Evolutionary conservation across 2,797 vertebrate genomes (phyloP).

Genomic region (Enteromius unitaeniatus): DNA sequence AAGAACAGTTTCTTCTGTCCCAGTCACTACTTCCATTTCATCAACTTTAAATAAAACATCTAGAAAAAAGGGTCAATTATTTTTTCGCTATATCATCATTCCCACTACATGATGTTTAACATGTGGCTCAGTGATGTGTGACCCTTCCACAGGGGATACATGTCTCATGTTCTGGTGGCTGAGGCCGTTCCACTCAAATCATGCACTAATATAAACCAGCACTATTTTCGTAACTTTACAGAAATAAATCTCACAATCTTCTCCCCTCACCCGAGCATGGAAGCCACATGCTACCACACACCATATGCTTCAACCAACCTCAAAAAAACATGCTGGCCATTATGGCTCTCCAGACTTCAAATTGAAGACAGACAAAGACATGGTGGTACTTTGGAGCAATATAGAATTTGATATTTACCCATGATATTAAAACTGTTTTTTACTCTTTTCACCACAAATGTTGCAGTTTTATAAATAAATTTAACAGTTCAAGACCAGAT

Average conservation of each 20-base stretch:
- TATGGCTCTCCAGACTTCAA: slow-evolving; percentile 72
- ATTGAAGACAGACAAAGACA: slow-evolving; percentile 68
- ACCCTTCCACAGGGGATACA: slow-evolving; percentile 11
- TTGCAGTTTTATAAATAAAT: background rate
- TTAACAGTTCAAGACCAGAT: too few species aligned
- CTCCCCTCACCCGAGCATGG: slow-evolving; percentile 33
- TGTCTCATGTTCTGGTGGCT: slow-evolving; percentile 44
- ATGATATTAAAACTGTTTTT: background rate
- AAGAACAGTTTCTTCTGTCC: background rate
- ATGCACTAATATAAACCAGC: slow-evolving; percentile 40
- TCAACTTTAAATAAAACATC: background rate
- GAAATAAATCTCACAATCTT: slow-evolving; percentile 45
- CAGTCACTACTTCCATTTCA: background rate
- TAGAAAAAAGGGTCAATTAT: background rate
- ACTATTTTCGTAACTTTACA: slow-evolving; percentile 39
- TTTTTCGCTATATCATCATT: slow-evolving; percentile 17
- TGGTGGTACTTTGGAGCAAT: slow-evolving; percentile 63
- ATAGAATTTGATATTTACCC: slow-evolving; percentile 4
- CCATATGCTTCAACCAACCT: slow-evolving; percentile 77
- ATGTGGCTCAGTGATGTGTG: slow-evolving; percentile 29
- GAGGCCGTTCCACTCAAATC: slow-evolving; percentile 25
- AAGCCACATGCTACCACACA: slow-evolving; percentile 64
- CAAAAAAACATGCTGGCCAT: slow-evolving; percentile 75
- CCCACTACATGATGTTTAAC: slow-evolving; percentile 37
- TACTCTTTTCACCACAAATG: background rate